phyloP scores from a whole-genome alignment of 2,888 invertebrate species.

The Tuta absoluta region DNA sequence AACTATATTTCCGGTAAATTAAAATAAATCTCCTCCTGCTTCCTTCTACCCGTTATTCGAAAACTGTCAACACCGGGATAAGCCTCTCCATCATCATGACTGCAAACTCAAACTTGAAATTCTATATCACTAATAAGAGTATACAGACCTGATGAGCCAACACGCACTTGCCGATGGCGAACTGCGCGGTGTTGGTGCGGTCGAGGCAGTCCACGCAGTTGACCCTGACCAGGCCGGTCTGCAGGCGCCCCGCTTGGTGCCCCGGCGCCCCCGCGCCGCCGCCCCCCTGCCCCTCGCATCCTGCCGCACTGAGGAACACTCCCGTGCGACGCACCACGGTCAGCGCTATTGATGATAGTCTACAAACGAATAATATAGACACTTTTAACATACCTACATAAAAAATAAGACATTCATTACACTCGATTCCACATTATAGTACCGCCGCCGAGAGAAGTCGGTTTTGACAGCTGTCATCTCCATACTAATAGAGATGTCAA shows the following conservation, averaged over 20 bases:
- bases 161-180: slow-evolving; percentile 96
- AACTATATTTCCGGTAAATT: no score
- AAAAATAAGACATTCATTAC: no score
- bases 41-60: no score
- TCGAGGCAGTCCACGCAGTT: slow-evolving; percentile 99
- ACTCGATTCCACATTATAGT: no score
- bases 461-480: no score
- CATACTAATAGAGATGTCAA: no score
- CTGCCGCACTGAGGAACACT: slow-evolving; percentile 85
- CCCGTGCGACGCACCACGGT: slow-evolving; percentile 93
- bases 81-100: no score
- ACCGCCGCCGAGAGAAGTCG: no score
- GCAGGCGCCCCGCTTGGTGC: slow-evolving; percentile 78
- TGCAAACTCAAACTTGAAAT: no score
- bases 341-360: slow-evolving; percentile 93
- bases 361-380: slow-evolving; percentile 41
- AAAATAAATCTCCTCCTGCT: no score
- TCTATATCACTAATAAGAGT: no score
- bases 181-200: slow-evolving; percentile 99
- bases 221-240: slow-evolving; percentile 93
- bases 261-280: slow-evolving; percentile 42
- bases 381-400: background rate
- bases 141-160: slow-evolving; percentile 85
- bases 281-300: slow-evolving; percentile 43
- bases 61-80: no score